These are phyloP conservation scores for Apogon talboti DNA, from an alignment of 2,797 vertebrate species.

Conservation along the genomic window DNA sequence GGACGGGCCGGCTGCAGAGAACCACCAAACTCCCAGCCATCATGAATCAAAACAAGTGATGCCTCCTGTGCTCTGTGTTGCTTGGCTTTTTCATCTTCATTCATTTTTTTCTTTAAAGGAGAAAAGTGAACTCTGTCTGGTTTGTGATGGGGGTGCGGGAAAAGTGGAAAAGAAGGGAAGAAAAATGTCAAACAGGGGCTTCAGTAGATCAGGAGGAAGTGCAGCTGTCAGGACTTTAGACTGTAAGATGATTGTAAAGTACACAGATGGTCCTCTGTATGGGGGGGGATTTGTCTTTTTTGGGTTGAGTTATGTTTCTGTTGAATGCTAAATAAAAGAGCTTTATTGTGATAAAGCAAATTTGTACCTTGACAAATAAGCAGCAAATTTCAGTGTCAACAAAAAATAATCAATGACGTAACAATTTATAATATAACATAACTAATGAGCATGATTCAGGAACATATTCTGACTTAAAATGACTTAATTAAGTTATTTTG, in stretches of 20 bases:
- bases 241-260: conserved; percentile 65
- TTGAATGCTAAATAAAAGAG: conserved; percentile 22
- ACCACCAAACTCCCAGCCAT: conserved; percentile 83
- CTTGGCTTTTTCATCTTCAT: conserved; percentile 93
- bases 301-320: conserved; percentile 31
- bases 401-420: too few relatives aligned
- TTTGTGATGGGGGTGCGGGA: conserved; percentile 57
- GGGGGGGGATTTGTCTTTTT: conserved; percentile 40
- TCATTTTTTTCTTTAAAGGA: conserved; percentile 86
- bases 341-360: conserved; percentile 7
- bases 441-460: too few relatives aligned
- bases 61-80: conserved; percentile 89
- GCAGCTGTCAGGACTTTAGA: conserved; percentile 69
- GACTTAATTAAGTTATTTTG: too few relatives aligned
- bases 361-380: too few relatives aligned
- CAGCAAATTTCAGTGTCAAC: not conserved
- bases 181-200: conserved; percentile 60
- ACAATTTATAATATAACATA: too few relatives aligned
- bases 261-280: conserved; percentile 54
- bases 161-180: conserved; percentile 65
- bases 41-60: conserved; percentile 92
- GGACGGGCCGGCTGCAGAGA: conserved; percentile 70
- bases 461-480: too few relatives aligned
- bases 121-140: conserved; percentile 86
- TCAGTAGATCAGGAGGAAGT: conserved; percentile 67